Percentiles rank a stretch among this genome's conserved stretches.
Evolutionary conservation across 2,113 vertebrate genomes (phyloP).

Genomic region (Pteruthius melanotis): DNA sequence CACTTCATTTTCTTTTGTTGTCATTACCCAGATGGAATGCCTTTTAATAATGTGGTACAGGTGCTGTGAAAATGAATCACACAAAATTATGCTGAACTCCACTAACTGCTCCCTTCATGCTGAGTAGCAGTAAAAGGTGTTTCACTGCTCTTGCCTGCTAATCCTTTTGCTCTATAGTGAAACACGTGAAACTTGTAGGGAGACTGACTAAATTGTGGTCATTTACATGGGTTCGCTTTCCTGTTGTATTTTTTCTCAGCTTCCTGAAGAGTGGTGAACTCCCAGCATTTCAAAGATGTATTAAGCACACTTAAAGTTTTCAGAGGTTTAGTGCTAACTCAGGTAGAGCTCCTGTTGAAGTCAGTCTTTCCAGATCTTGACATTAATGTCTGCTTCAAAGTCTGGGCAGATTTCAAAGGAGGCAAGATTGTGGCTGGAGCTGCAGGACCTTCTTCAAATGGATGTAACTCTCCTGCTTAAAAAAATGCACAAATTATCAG

Average conservation of each 20-base stretch:
- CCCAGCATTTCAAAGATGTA: neutral
- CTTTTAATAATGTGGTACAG: neutral
- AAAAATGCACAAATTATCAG: neutral
- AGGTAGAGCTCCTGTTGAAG: neutral
- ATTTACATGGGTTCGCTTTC: neutral
- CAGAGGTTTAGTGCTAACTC: neutral
- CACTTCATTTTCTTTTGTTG: constrained; percentile 17
- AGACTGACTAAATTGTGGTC: neutral
- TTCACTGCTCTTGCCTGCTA: constrained; percentile 4
- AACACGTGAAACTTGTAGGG: neutral
- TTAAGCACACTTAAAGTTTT: neutral
- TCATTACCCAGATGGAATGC: neutral
- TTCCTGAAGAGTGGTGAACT: neutral
- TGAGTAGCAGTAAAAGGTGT: neutral
- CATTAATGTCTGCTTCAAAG: neutral
- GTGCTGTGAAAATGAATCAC: constrained; percentile 38
- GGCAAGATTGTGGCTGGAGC: neutral
- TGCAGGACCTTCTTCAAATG: neutral
- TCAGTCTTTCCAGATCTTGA: neutral
- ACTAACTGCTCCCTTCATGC: neutral
- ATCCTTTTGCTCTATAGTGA: neutral
- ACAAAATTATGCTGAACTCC: constrained; percentile 3
- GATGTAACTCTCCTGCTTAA: neutral
- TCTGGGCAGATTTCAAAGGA: neutral
- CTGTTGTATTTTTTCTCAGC: neutral